Evolutionary conservation across 2,113 vertebrate genomes (phyloP).

Genomic region (Speoplatyrhinus poulsoni): DNA sequence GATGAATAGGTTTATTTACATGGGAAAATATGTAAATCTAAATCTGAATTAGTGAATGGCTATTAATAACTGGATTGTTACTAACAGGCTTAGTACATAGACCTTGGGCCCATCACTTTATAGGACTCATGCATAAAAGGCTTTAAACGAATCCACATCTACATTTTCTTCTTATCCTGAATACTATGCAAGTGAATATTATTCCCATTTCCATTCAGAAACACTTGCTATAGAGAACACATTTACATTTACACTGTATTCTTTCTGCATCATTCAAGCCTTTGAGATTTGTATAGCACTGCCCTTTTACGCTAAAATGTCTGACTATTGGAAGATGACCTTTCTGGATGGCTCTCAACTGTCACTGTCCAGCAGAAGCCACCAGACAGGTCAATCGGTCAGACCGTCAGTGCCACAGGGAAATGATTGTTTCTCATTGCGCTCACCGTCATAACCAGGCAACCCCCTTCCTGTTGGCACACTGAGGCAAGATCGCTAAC

Average conservation of each 20-base stretch:
- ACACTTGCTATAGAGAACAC: background rate
- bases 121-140: background rate
- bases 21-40: background rate
- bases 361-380: slow-evolving; percentile 51
- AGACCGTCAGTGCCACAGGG: slow-evolving; percentile 20
- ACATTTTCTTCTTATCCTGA: background rate
- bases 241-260: background rate
- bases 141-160: background rate
- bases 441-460: slow-evolving; percentile 36
- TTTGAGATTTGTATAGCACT: background rate
- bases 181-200: too few relatives aligned
- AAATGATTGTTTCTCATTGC: slow-evolving; percentile 8
- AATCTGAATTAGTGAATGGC: background rate
- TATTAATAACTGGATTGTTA: background rate
- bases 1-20: background rate
- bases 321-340: slow-evolving; percentile 41
- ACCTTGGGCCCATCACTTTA: background rate
- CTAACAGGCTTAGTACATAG: too few relatives aligned
- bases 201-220: too few relatives aligned
- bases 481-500: slow-evolving; percentile 56
- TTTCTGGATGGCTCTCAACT: slow-evolving; percentile 52
- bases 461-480: slow-evolving; percentile 29
- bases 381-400: slow-evolving; percentile 50
- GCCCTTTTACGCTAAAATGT: slow-evolving; percentile 24
- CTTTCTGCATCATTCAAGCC: background rate